phyloP scores from a whole-genome alignment of 2,888 invertebrate species.

The Artemia sinica region DNA sequence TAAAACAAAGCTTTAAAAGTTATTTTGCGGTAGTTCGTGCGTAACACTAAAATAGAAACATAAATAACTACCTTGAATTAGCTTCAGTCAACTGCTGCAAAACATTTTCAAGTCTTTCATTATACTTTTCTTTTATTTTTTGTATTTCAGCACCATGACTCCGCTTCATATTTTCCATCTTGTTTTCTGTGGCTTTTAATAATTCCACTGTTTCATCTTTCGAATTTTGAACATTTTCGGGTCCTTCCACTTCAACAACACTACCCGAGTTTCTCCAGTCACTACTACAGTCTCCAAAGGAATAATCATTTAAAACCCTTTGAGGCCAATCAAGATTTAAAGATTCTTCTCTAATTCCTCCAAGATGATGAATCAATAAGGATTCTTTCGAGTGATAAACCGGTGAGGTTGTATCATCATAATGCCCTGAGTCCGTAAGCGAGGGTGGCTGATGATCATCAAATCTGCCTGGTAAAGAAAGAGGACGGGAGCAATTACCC shows the following conservation, averaged over 20 bases:
- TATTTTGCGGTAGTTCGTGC: background rate
- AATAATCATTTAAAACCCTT: background rate
- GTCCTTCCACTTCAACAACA: constrained; percentile 15
- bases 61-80: constrained; percentile 30
- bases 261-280: constrained; percentile 25
- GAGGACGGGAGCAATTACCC: background rate
- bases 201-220: constrained; percentile 40
- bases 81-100: constrained; percentile 32
- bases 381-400: constrained; percentile 60
- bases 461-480: constrained; percentile 16
- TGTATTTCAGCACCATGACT: constrained; percentile 42
- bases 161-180: constrained; percentile 26
- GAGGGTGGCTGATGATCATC: constrained; percentile 40
- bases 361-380: constrained; percentile 32
- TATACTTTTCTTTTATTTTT: constrained; percentile 54
- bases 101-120: constrained; percentile 41
- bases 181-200: constrained; percentile 48
- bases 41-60: background rate
- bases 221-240: constrained; percentile 28
- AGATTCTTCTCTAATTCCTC: background rate
- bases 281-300: background rate
- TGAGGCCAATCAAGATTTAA: background rate
- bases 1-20: no score
- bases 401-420: constrained; percentile 54
- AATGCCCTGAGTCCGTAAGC: constrained; percentile 68